Evolutionary conservation across 2,888 invertebrate genomes (phyloP).

Genomic region (Bombylius major): DNA sequence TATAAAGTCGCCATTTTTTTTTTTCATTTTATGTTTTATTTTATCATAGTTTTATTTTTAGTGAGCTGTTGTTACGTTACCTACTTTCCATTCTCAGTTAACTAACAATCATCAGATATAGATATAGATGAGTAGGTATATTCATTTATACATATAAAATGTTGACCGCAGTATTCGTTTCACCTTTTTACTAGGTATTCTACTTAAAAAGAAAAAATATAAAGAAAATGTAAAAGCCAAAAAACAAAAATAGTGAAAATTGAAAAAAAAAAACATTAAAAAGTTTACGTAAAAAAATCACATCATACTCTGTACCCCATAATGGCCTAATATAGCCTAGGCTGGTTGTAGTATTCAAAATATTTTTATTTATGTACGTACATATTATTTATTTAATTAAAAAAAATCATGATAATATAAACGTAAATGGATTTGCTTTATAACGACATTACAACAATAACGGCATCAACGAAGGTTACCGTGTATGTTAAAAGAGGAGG

Average conservation of each 20-base stretch:
- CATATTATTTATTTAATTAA: too few relatives aligned
- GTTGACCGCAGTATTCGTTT: not conserved
- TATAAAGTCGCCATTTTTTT: not conserved
- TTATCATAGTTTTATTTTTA: too few relatives aligned
- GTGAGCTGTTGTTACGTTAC: not conserved
- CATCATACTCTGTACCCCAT: not conserved
- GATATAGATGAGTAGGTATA: too few relatives aligned
- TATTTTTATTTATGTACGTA: too few relatives aligned
- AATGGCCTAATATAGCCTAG: too few relatives aligned
- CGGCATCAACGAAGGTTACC: not conserved
- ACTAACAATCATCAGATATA: not conserved
- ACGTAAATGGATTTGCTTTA: not conserved
- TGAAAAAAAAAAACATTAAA: not conserved
- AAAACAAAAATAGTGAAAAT: not conserved
- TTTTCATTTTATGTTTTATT: not conserved
- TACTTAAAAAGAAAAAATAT: not conserved
- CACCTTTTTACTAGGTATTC: not conserved
- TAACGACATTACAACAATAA: not conserved
- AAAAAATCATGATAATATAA: too few relatives aligned
- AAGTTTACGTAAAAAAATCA: not conserved
- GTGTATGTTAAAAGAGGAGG: not conserved
- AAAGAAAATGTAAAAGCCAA: not conserved
- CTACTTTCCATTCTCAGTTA: not conserved
- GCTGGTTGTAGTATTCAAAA: too few relatives aligned
- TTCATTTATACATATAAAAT: too few relatives aligned